Base-by-base conservation (phyloP, 2,888 invertebrate genomes). In the Eristalinus sepulchralis region DNA sequence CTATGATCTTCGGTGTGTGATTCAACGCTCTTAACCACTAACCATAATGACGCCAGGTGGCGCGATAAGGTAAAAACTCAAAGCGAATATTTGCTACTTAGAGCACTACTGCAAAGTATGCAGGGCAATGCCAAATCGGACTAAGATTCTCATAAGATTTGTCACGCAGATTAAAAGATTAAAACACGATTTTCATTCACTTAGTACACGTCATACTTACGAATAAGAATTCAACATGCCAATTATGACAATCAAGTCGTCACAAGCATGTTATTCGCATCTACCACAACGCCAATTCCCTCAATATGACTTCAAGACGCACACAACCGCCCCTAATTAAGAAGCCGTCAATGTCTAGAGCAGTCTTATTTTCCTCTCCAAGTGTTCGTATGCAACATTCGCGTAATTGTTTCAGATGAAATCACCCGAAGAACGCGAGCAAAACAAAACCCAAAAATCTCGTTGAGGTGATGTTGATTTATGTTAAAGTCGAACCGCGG, bases 391-490 rank as follows among this genome's bases (percentile, higher is more conserved):
- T 17, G 17, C 17, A 17, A 47, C 8, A 17, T 6, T 20, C 24
- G 36, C 8, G 36, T 47, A 13, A 24, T 66, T 39, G n/a, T 17
- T 13, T 5, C 3, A 63, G 63, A 62, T 47, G 20, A 27, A 27
- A 62, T 62, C 71, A 47, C 17, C 17, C 27, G 71, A 39, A 66
- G 39, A 39, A 47, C 27, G 47, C 53, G 66, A 47, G 6, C 60
- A 47, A 62, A 71, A 71, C 71, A 62, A 71, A 70, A 47, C 24
- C 53, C 31, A 20, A 31, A 31, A 57, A n/a, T n/a, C 57, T 39
- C 36, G 10, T 27, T 34, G 11, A 36, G 68, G 39, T 33, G 59
- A 71, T 27, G 71, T 71, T 62, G 27, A 60, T 62, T 71, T 60
- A 62, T 47, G 47, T 6, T n/a, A 33, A 5, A 27, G 27, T 39